phyloP scores from a whole-genome alignment of 1,140 invertebrate species.

The Triops cancriformis region DNA sequence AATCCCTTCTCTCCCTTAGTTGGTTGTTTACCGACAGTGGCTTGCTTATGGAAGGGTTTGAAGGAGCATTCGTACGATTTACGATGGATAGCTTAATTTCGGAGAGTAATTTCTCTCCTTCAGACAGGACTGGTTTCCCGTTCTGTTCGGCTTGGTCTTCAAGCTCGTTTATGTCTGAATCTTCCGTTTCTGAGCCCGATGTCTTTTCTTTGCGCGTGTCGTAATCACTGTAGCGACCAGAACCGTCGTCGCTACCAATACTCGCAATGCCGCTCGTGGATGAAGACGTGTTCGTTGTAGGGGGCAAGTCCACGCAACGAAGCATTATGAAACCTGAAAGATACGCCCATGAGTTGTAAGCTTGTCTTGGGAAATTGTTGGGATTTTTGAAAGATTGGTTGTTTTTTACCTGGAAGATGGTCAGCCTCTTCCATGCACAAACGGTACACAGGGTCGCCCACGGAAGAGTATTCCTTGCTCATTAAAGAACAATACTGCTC shows the following conservation, averaged over 20 bases:
- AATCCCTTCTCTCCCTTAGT: constrained; percentile 8
- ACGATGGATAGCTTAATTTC: neutral
- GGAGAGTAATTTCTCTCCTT: neutral
- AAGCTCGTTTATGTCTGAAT: constrained; percentile 34
- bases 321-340: constrained; percentile 34
- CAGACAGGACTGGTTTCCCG: constrained; percentile 30
- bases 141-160: constrained; percentile 34
- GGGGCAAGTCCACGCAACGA: constrained; percentile 32
- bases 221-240: constrained; percentile 27
- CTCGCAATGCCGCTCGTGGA: neutral
- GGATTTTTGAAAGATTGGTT: neutral
- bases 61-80: neutral
- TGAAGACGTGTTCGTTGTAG: neutral
- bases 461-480: constrained; percentile 49
- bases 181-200: constrained; percentile 39
- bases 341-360: neutral
- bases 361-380: neutral
- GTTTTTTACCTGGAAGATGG: constrained; percentile 45
- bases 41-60: neutral
- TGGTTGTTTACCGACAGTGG: neutral
- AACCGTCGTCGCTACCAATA: constrained; percentile 25
- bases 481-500: constrained; percentile 47
- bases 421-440: constrained; percentile 53
- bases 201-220: constrained; percentile 33
- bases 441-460: constrained; percentile 53